These are phyloP conservation scores for Neostethus bicornis DNA, from an alignment of 2,797 vertebrate species.

Conservation along the genomic window DNA sequence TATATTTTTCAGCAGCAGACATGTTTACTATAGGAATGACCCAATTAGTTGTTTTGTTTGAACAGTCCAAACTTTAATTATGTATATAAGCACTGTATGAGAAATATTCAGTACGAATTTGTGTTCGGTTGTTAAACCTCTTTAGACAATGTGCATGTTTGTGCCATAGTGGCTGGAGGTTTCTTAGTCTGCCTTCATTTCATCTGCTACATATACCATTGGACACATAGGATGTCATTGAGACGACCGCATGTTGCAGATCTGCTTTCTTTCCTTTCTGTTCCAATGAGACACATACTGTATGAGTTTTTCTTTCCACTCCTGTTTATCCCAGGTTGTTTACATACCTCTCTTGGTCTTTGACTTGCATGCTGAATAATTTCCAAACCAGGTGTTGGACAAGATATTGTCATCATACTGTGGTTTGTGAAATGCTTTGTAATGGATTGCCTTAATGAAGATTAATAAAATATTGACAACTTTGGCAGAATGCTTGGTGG, in stretches of 20 bases:
- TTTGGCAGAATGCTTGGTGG: conserved; percentile 68
- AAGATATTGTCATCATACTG: conserved; percentile 79
- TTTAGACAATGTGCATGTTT: conserved; percentile 76
- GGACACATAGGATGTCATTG: conserved; percentile 53
- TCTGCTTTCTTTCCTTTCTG: conserved; percentile 54
- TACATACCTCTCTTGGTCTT: conserved; percentile 78
- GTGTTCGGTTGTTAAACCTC: conserved; percentile 55
- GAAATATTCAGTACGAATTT: conserved; percentile 56
- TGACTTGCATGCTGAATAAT: conserved; percentile 83
- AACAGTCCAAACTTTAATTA: conserved; percentile 51
- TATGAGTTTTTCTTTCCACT: conserved; percentile 66
- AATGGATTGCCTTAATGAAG: conserved; percentile 86
- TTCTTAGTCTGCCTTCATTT: conserved; percentile 57
- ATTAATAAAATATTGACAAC: conserved; percentile 81
- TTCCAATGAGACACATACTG: conserved; percentile 58
- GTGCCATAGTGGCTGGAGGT: conserved; percentile 70
- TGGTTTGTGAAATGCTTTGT: conserved; percentile 86
- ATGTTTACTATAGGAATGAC: conserved; percentile 27
- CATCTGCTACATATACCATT: conserved; percentile 52
- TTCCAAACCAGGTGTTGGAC: conserved; percentile 80
- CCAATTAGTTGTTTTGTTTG: conserved; percentile 31
- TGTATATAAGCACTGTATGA: conserved; percentile 67
- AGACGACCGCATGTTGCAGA: conserved; percentile 68
- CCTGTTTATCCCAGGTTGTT: conserved; percentile 76
- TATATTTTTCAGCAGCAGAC: conserved; percentile 28